A percentile compares a stretch with the other conserved stretches of the same genome.
Evolutionary conservation across 2,888 invertebrate genomes (phyloP).

Genomic region (Ephialtes manifestator): DNA sequence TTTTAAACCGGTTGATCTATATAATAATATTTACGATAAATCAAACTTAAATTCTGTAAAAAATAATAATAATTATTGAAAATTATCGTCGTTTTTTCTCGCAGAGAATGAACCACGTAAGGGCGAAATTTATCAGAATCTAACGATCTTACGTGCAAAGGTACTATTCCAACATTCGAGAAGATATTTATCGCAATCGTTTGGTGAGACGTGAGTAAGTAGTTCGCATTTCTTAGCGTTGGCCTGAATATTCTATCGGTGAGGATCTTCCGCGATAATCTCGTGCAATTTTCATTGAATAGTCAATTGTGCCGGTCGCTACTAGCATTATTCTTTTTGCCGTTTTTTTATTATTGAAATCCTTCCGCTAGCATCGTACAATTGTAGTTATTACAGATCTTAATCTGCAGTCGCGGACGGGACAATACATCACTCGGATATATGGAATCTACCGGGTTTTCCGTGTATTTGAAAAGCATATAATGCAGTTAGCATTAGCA

Average conservation of each 20-base stretch:
- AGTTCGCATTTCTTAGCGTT: not conserved
- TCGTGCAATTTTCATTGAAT: conserved; percentile 7
- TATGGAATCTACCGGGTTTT: not conserved
- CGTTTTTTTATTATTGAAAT: not conserved
- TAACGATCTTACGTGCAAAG: conserved; percentile 14
- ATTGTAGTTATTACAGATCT: conserved; percentile 7
- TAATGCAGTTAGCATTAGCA: not conserved
- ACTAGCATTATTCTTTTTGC: not conserved
- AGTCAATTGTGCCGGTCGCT: not conserved
- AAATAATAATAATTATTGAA: too few species aligned
- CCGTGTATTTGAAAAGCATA: not conserved
- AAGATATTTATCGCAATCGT: conserved; percentile 29
- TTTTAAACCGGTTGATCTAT: too few species aligned
- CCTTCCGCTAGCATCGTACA: not conserved
- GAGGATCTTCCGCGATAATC: conserved; percentile 21
- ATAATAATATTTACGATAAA: too few species aligned
- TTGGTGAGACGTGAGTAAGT: conserved; percentile 7
- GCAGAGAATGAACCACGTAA: not conserved
- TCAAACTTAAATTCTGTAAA: too few species aligned
- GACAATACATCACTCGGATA: conserved; percentile 5
- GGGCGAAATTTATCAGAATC: conserved; percentile 9
- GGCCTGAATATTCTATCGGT: conserved; percentile 8
- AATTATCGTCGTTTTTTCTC: too few species aligned
- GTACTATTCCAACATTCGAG: conserved; percentile 3
- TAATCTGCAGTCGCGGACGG: not conserved